Evolutionary conservation across 2,113 vertebrate species (phyloP).

Genomic region (Boulengeromyrus knoepffleri): DNA sequence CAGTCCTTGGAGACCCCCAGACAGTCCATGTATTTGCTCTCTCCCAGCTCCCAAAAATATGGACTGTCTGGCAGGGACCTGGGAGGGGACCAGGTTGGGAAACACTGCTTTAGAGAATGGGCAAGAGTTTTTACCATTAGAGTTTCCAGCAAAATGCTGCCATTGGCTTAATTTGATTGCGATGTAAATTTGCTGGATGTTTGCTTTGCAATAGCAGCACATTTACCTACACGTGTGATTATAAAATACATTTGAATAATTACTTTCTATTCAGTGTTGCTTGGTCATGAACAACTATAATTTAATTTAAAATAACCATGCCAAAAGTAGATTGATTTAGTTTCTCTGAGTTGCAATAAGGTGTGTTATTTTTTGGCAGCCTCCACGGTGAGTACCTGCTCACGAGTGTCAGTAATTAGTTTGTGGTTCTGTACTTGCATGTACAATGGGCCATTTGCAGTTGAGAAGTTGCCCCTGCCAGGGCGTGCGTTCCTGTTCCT

Average conservation of each 20-base stretch:
- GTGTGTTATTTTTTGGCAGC: neutral
- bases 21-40: neutral
- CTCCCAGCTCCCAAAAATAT: neutral
- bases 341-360: neutral
- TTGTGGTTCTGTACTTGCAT: neutral
- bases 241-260: neutral
- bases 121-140: neutral
- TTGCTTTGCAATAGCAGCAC: neutral
- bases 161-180: neutral
- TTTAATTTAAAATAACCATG: neutral
- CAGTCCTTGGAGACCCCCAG: neutral
- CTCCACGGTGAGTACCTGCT: neutral
- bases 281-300: neutral
- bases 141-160: neutral
- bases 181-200: neutral
- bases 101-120: neutral
- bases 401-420: neutral
- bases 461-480: neutral
- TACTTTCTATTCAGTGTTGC: neutral
- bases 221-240: neutral
- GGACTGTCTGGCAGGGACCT: neutral
- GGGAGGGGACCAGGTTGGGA: neutral
- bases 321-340: neutral
- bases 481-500: slow-evolving; percentile 26
- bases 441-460: neutral